Percentiles rank a stretch among this genome's conserved stretches.
phyloP scores from a whole-genome alignment of 2,113 vertebrate species.

The Alces alces region DNA sequence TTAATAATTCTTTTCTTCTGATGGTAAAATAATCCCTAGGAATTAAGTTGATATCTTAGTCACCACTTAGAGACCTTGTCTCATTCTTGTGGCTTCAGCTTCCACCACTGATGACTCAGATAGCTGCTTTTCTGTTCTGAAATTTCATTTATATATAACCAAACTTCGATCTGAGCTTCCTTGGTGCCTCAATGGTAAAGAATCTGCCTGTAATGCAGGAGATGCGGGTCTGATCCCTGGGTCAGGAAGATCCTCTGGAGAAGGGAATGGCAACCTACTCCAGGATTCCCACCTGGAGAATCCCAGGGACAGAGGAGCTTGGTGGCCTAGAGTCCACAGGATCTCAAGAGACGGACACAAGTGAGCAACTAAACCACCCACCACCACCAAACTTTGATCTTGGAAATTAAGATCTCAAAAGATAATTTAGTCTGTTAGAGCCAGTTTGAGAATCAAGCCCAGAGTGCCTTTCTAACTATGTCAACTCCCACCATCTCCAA shows the following conservation, averaged over 20 bases:
- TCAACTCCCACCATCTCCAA: neutral
- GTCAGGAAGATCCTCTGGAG: neutral
- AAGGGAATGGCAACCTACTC: neutral
- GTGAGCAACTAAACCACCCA: neutral
- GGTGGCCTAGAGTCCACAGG: neutral
- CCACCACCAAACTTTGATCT: neutral
- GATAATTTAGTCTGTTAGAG: neutral
- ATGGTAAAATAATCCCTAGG: neutral
- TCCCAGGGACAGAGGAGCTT: neutral
- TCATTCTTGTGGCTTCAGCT: neutral
- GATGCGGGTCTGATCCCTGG: fast-evolving
- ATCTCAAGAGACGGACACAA: neutral
- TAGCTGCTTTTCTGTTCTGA: neutral
- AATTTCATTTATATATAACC: neutral
- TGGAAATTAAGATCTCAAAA: neutral
- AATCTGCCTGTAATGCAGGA: neutral
- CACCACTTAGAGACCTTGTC: neutral
- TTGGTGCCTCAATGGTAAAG: neutral
- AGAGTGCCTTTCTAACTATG: neutral
- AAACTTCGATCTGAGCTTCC: neutral
- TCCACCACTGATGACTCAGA: neutral
- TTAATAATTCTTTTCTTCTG: neutral
- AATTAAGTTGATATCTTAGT: neutral
- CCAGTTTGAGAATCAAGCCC: neutral
- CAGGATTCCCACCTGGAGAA: neutral